A percentile compares a stretch with the other conserved stretches of the same genome.
Conservation (phyloP, 2,113 vertebrate genomes). For the Hydrolagus affinis region DNA sequence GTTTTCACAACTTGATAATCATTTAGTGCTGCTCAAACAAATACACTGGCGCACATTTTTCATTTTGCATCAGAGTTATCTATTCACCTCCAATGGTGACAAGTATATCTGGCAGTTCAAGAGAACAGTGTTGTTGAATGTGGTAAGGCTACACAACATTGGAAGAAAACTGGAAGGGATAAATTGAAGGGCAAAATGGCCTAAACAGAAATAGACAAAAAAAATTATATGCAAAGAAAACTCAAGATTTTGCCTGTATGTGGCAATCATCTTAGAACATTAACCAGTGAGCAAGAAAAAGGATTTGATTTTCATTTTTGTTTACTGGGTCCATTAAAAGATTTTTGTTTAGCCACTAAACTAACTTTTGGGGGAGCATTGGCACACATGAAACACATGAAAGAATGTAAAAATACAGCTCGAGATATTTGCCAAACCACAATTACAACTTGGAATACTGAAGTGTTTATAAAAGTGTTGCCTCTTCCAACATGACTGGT, state of each 20-base stretch:
- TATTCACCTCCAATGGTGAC: no score
- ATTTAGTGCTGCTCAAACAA: no score
- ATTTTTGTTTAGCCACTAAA: neutral
- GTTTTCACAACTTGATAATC: no score
- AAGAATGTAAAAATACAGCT: slow-evolving; percentile 17
- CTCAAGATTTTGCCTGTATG: neutral
- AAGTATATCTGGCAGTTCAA: no score
- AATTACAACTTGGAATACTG: neutral
- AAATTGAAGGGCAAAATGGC: no score
- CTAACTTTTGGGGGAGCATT: neutral
- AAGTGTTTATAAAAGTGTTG: slow-evolving; percentile 17
- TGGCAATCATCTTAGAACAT: neutral
- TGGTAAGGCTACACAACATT: no score
- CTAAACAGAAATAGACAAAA: no score
- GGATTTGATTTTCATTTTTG: slow-evolving; percentile 9
- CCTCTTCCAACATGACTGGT: neutral
- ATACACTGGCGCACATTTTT: no score
- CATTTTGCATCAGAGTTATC: no score
- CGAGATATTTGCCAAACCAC: slow-evolving; percentile 1
- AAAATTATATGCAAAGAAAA: no score
- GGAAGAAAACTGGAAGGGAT: no score
- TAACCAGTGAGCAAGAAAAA: neutral
- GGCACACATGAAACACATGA: slow-evolving; percentile 3
- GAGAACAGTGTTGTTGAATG: no score
- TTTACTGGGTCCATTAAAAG: neutral